Conservation (phyloP, 2,888 invertebrate species). For the Tiphia femorata region DNA sequence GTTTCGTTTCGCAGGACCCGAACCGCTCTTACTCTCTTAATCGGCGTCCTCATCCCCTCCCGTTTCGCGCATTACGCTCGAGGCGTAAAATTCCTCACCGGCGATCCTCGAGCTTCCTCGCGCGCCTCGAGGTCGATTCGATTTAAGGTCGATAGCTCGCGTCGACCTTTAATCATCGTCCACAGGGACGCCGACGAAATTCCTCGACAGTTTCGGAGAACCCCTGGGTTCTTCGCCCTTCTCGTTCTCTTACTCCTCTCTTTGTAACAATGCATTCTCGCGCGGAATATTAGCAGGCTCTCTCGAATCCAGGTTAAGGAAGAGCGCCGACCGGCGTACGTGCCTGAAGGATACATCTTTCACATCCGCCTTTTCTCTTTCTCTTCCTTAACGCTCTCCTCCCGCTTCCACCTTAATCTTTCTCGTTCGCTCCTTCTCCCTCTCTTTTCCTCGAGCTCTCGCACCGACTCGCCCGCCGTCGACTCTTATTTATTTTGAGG, state of each 20-base stretch:
- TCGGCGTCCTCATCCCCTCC: too few species aligned
- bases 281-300: neutral
- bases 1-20: too few species aligned
- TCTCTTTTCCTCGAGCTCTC: neutral
- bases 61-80: too few species aligned
- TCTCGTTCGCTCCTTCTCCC: neutral
- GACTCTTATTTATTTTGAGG: constrained; percentile 9
- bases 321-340: constrained; percentile 19
- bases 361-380: constrained; percentile 9
- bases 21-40: too few species aligned
- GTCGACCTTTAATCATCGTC: too few species aligned
- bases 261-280: neutral
- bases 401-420: neutral
- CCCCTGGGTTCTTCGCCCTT: neutral
- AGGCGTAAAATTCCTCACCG: too few species aligned
- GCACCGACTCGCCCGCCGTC: neutral
- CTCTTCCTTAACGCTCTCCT: neutral
- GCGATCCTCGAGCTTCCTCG: too few species aligned
- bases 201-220: neutral
- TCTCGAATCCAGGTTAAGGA: constrained; percentile 19
- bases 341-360: constrained; percentile 16
- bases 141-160: too few species aligned
- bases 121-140: too few species aligned
- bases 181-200: neutral
- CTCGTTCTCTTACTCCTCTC: neutral